Conservation (phyloP, 2,888 invertebrate species). For the Sympetrum striolatum region DNA sequence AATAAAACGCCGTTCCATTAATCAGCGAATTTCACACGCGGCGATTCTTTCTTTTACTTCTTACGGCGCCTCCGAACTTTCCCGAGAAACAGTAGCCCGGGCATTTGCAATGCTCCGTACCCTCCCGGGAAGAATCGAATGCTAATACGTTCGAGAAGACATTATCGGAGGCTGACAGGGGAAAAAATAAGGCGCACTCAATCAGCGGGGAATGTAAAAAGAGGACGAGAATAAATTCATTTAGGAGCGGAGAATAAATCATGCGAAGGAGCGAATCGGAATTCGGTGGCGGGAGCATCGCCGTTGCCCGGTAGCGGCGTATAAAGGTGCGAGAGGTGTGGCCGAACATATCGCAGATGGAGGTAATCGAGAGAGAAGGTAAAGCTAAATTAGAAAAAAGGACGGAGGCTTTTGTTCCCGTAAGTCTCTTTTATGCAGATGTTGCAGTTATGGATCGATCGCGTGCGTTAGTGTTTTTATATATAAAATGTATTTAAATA, state of each 20-base stretch:
- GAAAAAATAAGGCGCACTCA: conserved; percentile 25
- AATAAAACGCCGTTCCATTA: neutral
- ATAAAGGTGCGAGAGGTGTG: conserved; percentile 23
- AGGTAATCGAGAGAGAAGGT: neutral
- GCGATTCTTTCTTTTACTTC: neutral
- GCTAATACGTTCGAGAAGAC: conserved; percentile 27
- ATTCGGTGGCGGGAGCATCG: neutral
- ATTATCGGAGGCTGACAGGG: conserved; percentile 34
- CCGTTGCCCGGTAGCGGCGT: conserved; percentile 29
- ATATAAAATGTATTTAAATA: no score
- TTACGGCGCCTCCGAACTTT: neutral
- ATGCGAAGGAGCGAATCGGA: neutral
- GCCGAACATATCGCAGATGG: conserved; percentile 10
- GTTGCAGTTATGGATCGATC: no score
- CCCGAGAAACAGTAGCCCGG: conserved; percentile 9
- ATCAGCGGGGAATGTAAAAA: neutral
- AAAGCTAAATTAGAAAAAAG: neutral
- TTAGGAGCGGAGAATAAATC: conserved; percentile 19
- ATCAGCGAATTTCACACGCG: neutral
- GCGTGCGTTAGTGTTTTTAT: no score
- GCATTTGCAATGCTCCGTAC: neutral
- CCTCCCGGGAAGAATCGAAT: neutral
- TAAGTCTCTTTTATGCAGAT: no score
- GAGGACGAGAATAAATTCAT: conserved; percentile 17
- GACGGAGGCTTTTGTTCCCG: neutral